Percentiles rank a stretch among this genome's conserved stretches.
These are phyloP conservation scores for Epizoanthus illoricatus DNA, from an alignment of 92 coral and sea anemone genomes.

Conservation along the genomic window DNA sequence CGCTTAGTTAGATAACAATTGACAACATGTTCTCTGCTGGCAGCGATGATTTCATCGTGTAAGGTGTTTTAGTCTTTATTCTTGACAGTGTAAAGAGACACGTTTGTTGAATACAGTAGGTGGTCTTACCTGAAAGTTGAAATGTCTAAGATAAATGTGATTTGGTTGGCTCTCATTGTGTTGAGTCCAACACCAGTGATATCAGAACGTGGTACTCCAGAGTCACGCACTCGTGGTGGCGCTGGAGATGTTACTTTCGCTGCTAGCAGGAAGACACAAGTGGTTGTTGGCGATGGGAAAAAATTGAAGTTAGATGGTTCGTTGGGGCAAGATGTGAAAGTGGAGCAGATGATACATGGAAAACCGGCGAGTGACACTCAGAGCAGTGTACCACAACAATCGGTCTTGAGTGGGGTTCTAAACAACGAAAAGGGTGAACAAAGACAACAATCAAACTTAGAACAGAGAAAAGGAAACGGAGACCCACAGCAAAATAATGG, in stretches of 20 bases:
- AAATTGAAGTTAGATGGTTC: background rate
- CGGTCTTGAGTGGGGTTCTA: too few relatives aligned
- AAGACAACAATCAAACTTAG: background rate
- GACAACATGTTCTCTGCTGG: background rate
- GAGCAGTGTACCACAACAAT: too few relatives aligned
- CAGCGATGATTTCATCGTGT: constrained; percentile 4
- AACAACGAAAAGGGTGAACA: background rate
- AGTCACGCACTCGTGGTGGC: background rate
- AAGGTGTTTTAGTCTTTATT: background rate
- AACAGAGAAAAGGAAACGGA: background rate
- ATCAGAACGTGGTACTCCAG: background rate
- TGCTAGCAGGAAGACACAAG: background rate
- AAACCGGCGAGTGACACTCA: too few relatives aligned
- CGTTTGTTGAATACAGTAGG: too few relatives aligned
- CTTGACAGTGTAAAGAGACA: too few relatives aligned
- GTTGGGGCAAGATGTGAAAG: background rate
- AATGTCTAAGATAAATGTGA: constrained; percentile 2
- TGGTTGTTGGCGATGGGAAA: background rate
- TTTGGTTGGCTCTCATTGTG: constrained; percentile 4
- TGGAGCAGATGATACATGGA: too few relatives aligned
- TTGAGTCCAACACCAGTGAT: background rate
- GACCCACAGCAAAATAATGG: background rate
- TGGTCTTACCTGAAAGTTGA: background rate
- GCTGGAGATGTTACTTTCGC: background rate
- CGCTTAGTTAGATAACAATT: constrained; percentile 26